phyloP scores from a whole-genome alignment of 2,113 vertebrate genomes.

The Embiotoca jacksoni region DNA sequence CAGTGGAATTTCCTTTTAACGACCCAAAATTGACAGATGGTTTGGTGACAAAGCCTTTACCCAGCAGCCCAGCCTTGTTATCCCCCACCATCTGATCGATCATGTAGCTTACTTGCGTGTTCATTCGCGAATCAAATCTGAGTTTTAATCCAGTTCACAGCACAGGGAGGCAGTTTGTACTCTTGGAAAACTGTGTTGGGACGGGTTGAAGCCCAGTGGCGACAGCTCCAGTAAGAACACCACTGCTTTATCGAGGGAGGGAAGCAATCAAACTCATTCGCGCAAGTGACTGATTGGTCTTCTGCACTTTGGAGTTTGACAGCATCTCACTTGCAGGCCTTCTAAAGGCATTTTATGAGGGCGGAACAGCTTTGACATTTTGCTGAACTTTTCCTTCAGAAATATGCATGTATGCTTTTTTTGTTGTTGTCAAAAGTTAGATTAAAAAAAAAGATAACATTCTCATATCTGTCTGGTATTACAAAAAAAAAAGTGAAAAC shows the following conservation, averaged over 20 bases:
- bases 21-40: constrained; percentile 14
- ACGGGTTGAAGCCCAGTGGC: not conserved
- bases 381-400: not conserved
- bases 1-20: not conserved
- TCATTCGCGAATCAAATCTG: constrained; percentile 22
- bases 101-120: constrained; percentile 6
- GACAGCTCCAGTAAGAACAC: constrained; percentile 9
- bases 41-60: constrained; percentile 4
- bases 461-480: not conserved
- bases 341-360: not conserved
- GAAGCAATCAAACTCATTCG: constrained; percentile 42
- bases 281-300: not conserved
- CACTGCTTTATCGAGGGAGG: constrained; percentile 8
- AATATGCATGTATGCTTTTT: not conserved
- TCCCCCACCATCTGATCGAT: constrained; percentile 20
- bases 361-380: not conserved
- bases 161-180: constrained; percentile 1
- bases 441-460: too few relatives aligned
- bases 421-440: too few relatives aligned
- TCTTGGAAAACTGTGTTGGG: constrained; percentile 3
- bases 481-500: too few relatives aligned
- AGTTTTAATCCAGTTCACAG: constrained; percentile 33
- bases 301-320: constrained; percentile 17
- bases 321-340: not conserved
- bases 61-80: not conserved